Evolutionary conservation across 2,797 vertebrate species (phyloP).

Genomic region (Pygocentrus nattereri): DNA sequence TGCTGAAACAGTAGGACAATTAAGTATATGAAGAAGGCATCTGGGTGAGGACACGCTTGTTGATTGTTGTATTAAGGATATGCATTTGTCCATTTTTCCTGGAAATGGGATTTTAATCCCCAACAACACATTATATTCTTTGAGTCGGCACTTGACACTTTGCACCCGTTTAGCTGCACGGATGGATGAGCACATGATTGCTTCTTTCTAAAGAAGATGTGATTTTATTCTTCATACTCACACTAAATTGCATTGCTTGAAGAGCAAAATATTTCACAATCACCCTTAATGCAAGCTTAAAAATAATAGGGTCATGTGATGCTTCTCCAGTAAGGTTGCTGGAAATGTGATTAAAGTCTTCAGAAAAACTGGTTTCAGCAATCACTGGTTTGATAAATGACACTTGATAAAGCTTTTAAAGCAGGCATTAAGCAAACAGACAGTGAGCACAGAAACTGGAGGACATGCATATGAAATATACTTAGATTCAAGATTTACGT

Average conservation of each 20-base stretch:
- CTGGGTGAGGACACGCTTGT: constrained; percentile 63
- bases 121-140: constrained; percentile 71
- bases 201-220: constrained; percentile 38
- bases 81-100: constrained; percentile 59
- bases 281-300: neutral
- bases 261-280: constrained; percentile 36
- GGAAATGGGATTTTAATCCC: constrained; percentile 69
- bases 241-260: constrained; percentile 21
- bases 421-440: neutral
- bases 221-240: constrained; percentile 15
- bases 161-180: constrained; percentile 39
- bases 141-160: constrained; percentile 50
- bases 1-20: constrained; percentile 65
- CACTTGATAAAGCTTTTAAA: neutral
- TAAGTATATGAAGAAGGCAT: constrained; percentile 64
- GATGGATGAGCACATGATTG: constrained; percentile 42
- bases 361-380: neutral
- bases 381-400: neutral
- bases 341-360: neutral
- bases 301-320: constrained; percentile 9
- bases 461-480: too few species aligned
- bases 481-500: neutral
- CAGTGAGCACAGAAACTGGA: neutral
- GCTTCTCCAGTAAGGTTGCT: neutral
- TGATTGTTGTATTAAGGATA: constrained; percentile 58